Evolutionary conservation across 2,888 invertebrate species (phyloP).

Genomic region (Geophilus truncorum): DNA sequence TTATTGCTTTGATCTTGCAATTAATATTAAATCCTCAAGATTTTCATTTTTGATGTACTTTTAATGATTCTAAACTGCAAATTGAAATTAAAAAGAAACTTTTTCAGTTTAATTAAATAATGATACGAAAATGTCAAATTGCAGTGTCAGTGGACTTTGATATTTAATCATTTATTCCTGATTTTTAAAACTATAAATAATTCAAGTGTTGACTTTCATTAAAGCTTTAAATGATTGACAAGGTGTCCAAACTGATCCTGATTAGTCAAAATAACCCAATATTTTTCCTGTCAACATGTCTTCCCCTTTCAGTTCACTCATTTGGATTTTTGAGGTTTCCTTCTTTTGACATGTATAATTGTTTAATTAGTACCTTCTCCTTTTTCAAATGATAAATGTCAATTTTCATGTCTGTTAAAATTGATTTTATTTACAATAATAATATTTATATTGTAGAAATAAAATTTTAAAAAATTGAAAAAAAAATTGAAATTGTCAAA

Average conservation of each 20-base stretch:
- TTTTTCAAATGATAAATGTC: neutral
- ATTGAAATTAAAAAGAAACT: too few relatives aligned
- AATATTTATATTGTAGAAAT: too few relatives aligned
- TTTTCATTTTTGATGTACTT: too few relatives aligned
- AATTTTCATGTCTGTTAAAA: neutral
- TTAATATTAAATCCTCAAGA: too few relatives aligned
- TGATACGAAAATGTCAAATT: neutral
- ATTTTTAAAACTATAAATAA: too few relatives aligned
- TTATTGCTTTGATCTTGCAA: too few relatives aligned
- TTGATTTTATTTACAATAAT: too few relatives aligned
- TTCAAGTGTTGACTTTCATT: neutral
- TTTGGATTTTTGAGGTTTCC: neutral
- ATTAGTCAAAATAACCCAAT: neutral
- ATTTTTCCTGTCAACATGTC: neutral
- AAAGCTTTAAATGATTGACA: neutral
- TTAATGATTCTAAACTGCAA: too few relatives aligned
- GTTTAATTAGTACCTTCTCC: neutral
- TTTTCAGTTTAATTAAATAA: too few relatives aligned
- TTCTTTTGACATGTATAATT: neutral
- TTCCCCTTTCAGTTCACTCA: neutral
- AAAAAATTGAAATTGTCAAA: neutral
- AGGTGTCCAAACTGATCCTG: neutral
- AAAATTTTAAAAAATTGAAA: too few relatives aligned
- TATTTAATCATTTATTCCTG: too few relatives aligned
- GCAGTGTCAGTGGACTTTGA: too few relatives aligned